These are phyloP conservation scores for Busseola fusca DNA, from an alignment of 2,888 invertebrate genomes.

Conservation along the genomic window DNA sequence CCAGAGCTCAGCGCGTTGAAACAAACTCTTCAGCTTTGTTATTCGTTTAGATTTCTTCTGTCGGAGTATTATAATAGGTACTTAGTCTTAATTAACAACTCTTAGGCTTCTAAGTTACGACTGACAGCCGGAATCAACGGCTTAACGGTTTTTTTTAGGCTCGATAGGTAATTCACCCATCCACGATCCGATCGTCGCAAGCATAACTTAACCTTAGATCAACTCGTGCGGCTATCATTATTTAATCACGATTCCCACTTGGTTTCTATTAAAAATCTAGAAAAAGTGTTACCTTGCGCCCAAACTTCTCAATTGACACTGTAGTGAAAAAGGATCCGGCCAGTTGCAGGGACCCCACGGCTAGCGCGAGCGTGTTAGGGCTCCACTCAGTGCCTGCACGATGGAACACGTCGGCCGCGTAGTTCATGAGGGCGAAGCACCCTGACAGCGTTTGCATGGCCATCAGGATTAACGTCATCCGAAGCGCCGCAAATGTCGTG, in stretches of 20 bases:
- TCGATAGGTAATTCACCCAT: too few species aligned
- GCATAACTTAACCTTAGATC: background rate
- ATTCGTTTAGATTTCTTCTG: too few species aligned
- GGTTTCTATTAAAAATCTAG: background rate
- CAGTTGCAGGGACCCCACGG: conserved; percentile 76
- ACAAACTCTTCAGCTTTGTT: too few species aligned
- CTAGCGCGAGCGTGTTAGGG: conserved; percentile 76
- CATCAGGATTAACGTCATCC: conserved; percentile 76
- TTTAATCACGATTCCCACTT: background rate
- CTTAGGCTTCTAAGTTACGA: too few species aligned
- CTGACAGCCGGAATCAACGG: background rate
- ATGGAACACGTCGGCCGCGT: conserved; percentile 80
- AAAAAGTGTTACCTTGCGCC: conserved; percentile 72
- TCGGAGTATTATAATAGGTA: too few species aligned
- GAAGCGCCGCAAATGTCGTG: conserved; percentile 75
- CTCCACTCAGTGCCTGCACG: conserved; percentile 88
- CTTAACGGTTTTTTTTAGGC: too few species aligned
- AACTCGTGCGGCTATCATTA: background rate
- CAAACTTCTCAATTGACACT: conserved; percentile 78
- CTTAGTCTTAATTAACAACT: too few species aligned
- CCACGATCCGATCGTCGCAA: background rate
- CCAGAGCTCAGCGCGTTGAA: too few species aligned
- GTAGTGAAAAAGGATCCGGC: conserved; percentile 79
- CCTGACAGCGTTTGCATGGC: conserved; percentile 81
- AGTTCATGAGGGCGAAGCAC: conserved; percentile 83